Evolutionary conservation across 2,797 vertebrate species (phyloP), one percentile per base, ranked within the genome.

Genomic region (Cossypha polioptera): DNA sequence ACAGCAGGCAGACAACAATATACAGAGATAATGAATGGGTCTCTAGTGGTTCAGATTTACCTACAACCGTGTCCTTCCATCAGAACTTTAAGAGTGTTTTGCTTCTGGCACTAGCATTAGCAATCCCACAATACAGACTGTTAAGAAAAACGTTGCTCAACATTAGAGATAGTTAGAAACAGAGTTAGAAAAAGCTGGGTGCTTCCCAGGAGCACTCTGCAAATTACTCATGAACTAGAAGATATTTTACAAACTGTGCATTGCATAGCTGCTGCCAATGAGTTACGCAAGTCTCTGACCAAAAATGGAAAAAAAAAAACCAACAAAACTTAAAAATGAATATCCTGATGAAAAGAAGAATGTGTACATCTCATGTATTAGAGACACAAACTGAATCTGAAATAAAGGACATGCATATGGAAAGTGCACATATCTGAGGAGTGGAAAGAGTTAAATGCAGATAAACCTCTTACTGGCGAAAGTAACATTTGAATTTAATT

Each of bases 121-220:
- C 96, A 97, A 97, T 97, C 95, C 96, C 96, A 96, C 93, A 97
- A 97, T 51, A 96, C 47, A 94, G 94, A 97, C 96, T 96, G 96
- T 97, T 97, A 95, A 97, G 94, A 97, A 97, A 97, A 97, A 97
- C 1, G 96, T 95, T 97, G 96, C 96, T 97, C 95, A 97, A 97
- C 95, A 97, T 97, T 96, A 97, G 94, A 96, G 90, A 96, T 53
- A 79, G 88, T 93, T 54, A 88, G 62, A 93, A 93, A 96, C 65
- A 95, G 91, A 86, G 71, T 85, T 4, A 79, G 69, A 93, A 92
- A 95, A 91, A 93, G 80, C 86, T 74, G 85, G 77, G 80, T 80
- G 85, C 85, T 86, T 95, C 95, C 94, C 93, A 93, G 88, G 42
- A 94, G 82, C 72, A 42, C 91, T 92, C 69, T 94, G 79, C 50